These are phyloP conservation scores for mouse (Mus musculus) DNA, from an alignment of 2,113 vertebrate species.

Conservation along the genomic window GRCm39 chr3:100151501-100152000, in stretches of 20 bases:
- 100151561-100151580: not conserved
- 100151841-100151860: not conserved
- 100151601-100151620: not conserved
- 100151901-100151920: not conserved
- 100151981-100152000: not conserved
- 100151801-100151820: not conserved
- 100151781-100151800: not conserved
- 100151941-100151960: not conserved
- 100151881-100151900: not conserved
- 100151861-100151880: not conserved
- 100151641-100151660: constrained; percentile 19
- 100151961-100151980: not conserved
- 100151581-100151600: not conserved
- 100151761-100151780: not conserved
- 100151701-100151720: not conserved
- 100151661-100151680: not conserved
- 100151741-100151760: not conserved
- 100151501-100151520: not conserved
- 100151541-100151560: not conserved
- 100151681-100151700: not conserved
- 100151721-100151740: not conserved
- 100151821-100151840: not conserved
- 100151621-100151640: not conserved
- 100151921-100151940: not conserved
- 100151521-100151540: not conserved